Conservation (phyloP, 2,113 vertebrate genomes). For the Astur gentilis region DNA sequence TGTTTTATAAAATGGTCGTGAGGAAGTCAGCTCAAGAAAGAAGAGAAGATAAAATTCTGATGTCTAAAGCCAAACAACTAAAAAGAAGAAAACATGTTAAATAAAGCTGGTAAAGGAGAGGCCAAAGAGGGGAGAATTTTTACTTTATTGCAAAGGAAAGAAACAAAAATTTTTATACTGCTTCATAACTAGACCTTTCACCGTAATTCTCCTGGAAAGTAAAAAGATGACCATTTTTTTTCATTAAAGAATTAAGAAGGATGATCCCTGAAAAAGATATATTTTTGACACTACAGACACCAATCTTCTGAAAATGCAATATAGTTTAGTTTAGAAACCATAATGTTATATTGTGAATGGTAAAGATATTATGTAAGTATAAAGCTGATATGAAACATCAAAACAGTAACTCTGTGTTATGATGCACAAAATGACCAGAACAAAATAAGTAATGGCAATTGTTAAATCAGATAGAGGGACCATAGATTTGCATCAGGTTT, state of each 20-base stretch:
- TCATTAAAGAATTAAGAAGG: not conserved
- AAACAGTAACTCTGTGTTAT: not conserved
- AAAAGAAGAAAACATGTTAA: not conserved
- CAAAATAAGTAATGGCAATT: not conserved
- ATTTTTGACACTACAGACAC: not conserved
- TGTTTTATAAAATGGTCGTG: not conserved
- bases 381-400: not conserved
- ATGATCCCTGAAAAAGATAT: not conserved
- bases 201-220: not conserved
- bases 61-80: not conserved
- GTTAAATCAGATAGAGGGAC: not conserved
- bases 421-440: not conserved
- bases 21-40: not conserved
- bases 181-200: not conserved
- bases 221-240: not conserved
- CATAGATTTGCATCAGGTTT: not conserved
- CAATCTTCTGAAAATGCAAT: not conserved
- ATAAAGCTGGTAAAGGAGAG: not conserved
- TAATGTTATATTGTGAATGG: not conserved
- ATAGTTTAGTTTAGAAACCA: not conserved
- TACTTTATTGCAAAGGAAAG: not conserved
- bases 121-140: not conserved
- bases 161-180: not conserved
- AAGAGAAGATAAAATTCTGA: not conserved
- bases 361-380: not conserved